These are phyloP conservation scores for Siniperca obscura DNA, from an alignment of 2,797 vertebrate species.

Conservation along the genomic window DNA sequence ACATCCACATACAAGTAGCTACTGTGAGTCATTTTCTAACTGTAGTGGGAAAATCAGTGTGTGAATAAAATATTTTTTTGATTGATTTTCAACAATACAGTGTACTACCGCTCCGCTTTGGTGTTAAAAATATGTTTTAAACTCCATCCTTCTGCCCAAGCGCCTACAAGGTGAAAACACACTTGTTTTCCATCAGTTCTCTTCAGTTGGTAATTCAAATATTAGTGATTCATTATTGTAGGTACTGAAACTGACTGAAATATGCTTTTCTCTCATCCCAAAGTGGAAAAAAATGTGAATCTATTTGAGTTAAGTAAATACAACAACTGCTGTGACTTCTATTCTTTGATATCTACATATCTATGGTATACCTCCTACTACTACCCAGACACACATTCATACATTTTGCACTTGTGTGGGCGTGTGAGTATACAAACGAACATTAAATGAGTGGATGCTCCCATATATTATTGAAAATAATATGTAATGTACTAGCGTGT, in stretches of 20 bases:
- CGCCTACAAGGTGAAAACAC: background rate
- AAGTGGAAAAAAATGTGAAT: background rate
- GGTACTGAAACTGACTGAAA: background rate
- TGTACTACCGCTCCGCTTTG: background rate
- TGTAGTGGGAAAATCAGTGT: constrained; percentile 3
- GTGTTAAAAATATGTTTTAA: background rate
- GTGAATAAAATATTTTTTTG: constrained; percentile 4
- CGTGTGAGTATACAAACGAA: background rate
- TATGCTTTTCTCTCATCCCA: background rate
- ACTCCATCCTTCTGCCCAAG: background rate
- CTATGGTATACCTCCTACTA: background rate
- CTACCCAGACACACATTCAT: background rate
- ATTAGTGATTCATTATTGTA: background rate
- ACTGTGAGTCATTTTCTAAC: background rate
- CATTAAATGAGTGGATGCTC: background rate
- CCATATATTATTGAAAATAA: constrained; percentile 15
- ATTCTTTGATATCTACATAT: background rate
- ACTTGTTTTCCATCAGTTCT: background rate
- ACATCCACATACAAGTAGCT: background rate
- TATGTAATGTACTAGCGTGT: background rate
- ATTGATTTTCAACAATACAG: background rate
- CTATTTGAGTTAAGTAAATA: background rate
- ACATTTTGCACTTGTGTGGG: background rate
- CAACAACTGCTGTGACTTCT: background rate
- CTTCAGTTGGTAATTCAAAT: background rate